Conservation (phyloP, 2,888 invertebrate species). For the Agrilus mali region DNA sequence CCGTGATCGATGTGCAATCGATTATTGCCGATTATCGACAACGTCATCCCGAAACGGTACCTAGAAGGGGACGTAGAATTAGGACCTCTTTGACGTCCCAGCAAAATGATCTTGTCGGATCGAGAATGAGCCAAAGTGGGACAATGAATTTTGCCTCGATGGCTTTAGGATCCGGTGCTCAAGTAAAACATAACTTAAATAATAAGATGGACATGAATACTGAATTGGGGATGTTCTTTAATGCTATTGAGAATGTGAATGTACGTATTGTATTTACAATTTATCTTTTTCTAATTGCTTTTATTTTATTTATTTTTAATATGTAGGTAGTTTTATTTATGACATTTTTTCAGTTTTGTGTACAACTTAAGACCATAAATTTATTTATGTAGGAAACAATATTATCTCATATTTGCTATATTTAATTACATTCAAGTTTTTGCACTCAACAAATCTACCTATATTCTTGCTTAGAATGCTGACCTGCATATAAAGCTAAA, state of each 20-base stretch:
- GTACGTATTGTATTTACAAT: background rate
- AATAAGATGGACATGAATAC: slow-evolving; percentile 22
- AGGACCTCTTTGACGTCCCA: slow-evolving; percentile 38
- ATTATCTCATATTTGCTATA: no score
- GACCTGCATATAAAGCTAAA: no score
- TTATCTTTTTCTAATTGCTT: background rate
- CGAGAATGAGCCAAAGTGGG: slow-evolving; percentile 23
- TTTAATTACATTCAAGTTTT: no score
- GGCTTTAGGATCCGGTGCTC: slow-evolving; percentile 35
- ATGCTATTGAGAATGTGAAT: slow-evolving; percentile 28
- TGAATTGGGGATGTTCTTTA: slow-evolving; percentile 27
- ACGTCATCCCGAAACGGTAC: slow-evolving; percentile 60
- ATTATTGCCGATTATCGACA: slow-evolving; percentile 72
- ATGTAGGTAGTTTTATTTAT: no score
- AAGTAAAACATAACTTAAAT: slow-evolving; percentile 26
- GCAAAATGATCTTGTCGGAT: slow-evolving; percentile 15
- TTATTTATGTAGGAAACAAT: no score
- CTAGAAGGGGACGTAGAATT: slow-evolving; percentile 52
- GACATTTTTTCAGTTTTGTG: no score
- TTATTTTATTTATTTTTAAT: no score
- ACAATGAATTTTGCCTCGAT: slow-evolving; percentile 30
- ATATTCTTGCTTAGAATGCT: no score
- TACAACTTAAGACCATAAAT: no score
- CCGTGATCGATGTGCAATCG: slow-evolving; percentile 70
- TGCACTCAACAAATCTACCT: no score